phyloP scores from a whole-genome alignment of 2,888 invertebrate genomes.

The Pterobdella sp. region DNA sequence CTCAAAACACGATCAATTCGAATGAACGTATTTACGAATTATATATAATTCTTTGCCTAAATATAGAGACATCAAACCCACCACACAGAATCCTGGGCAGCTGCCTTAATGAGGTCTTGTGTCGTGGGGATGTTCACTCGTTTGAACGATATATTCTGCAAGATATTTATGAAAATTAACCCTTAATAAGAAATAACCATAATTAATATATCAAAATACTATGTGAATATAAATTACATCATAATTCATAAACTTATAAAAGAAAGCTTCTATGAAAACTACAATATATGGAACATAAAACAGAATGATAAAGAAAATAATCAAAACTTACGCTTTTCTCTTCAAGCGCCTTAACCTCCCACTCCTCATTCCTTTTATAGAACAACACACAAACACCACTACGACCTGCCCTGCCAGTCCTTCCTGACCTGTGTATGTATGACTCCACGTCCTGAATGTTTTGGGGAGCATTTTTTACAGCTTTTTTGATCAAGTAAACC shows the following conservation, averaged over 20 bases:
- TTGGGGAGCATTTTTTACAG: neutral
- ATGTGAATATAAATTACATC: neutral
- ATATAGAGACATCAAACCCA: too few relatives aligned
- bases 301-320: neutral
- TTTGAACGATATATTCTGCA: slow-evolving; percentile 29
- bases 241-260: neutral
- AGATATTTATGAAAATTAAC: neutral
- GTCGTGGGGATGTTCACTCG: slow-evolving; percentile 25
- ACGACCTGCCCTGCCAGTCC: slow-evolving; percentile 49
- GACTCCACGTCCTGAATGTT: slow-evolving; percentile 44
- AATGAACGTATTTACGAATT: too few relatives aligned
- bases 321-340: slow-evolving; percentile 41
- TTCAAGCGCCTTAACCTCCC: slow-evolving; percentile 42
- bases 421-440: slow-evolving; percentile 49
- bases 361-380: slow-evolving; percentile 42
- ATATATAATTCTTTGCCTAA: too few relatives aligned
- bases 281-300: neutral
- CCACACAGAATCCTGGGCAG: slow-evolving; percentile 29
- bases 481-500: neutral
- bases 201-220: neutral
- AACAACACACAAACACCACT: slow-evolving; percentile 45
- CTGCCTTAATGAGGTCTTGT: slow-evolving; percentile 27
- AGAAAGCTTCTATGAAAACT: neutral
- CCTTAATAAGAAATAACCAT: neutral
- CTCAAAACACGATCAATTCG: too few relatives aligned